A percentile compares a stretch with the other conserved stretches of the same genome.
phyloP scores from a whole-genome alignment of 2,888 invertebrate genomes.

The Pristionchus mayeri region DNA sequence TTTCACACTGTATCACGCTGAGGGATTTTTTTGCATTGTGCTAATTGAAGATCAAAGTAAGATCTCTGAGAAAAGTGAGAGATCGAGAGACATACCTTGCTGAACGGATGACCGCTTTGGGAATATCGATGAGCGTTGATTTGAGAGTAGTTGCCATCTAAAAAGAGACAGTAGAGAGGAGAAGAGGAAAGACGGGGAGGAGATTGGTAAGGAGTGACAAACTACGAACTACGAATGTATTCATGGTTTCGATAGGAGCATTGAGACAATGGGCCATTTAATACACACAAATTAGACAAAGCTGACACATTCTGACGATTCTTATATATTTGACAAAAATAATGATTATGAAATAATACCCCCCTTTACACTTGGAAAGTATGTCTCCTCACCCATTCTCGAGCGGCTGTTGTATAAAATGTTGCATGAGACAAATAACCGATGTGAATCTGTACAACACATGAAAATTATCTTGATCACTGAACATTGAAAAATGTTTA shows the following conservation, averaged over 20 bases:
- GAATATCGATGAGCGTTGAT: slow-evolving; percentile 32
- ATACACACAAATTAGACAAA: too few relatives aligned
- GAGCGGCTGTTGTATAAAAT: too few relatives aligned
- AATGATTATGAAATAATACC: too few relatives aligned
- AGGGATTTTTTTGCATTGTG: too few relatives aligned
- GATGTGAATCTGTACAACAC: not conserved
- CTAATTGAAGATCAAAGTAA: too few relatives aligned
- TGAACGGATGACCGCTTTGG: slow-evolving; percentile 1
- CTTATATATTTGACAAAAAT: too few relatives aligned
- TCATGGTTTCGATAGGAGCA: not conserved
- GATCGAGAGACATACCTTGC: not conserved
- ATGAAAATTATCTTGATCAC: not conserved
- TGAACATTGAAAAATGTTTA: not conserved
- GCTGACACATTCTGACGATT: too few relatives aligned
- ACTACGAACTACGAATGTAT: slow-evolving; percentile 25
- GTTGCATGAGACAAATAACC: not conserved
- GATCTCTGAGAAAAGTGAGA: too few relatives aligned
- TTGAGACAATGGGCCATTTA: not conserved
- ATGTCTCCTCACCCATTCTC: too few relatives aligned
- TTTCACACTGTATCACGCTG: too few relatives aligned
- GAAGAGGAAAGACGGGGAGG: not conserved
- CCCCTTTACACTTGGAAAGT: too few relatives aligned
- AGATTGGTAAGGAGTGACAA: not conserved
- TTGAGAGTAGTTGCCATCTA: slow-evolving; percentile 38
- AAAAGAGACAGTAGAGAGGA: not conserved